Conservation (phyloP, 2,113 vertebrate genomes). For the Chionis minor region DNA sequence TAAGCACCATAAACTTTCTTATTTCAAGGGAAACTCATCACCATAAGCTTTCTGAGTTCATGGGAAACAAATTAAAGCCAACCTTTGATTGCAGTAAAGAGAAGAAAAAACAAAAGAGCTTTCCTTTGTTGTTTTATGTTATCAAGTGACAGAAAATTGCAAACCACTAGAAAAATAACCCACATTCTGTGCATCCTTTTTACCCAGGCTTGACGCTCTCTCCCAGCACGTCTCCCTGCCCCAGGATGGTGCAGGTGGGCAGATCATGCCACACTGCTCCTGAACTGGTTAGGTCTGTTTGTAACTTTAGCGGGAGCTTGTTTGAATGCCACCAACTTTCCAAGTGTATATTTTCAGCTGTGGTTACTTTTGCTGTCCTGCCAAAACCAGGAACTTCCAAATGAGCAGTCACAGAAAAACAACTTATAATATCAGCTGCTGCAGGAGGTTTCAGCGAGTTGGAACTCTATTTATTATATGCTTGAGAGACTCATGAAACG, state of each 20-base stretch:
- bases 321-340: neutral
- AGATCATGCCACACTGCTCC: neutral
- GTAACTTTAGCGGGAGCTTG: neutral
- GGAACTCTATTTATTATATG: slow-evolving; percentile 55
- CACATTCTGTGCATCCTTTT: fast-evolving
- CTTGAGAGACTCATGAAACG: slow-evolving; percentile 4
- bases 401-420: slow-evolving; percentile 26
- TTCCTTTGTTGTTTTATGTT: neutral
- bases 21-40: neutral
- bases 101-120: neutral
- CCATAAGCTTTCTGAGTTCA: neutral
- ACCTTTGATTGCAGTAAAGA: neutral
- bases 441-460: slow-evolving; percentile 59
- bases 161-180: neutral
- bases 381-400: slow-evolving; percentile 29
- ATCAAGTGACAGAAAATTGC: neutral
- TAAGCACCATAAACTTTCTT: neutral
- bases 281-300: neutral
- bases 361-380: neutral
- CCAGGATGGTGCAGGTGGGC: neutral
- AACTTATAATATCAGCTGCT: slow-evolving; percentile 38
- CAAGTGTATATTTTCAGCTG: neutral
- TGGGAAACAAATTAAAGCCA: neutral
- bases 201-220: neutral
- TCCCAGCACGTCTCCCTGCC: too few species aligned